Conservation (phyloP, 2,113 vertebrate species). For the Centropus bengalensis region DNA sequence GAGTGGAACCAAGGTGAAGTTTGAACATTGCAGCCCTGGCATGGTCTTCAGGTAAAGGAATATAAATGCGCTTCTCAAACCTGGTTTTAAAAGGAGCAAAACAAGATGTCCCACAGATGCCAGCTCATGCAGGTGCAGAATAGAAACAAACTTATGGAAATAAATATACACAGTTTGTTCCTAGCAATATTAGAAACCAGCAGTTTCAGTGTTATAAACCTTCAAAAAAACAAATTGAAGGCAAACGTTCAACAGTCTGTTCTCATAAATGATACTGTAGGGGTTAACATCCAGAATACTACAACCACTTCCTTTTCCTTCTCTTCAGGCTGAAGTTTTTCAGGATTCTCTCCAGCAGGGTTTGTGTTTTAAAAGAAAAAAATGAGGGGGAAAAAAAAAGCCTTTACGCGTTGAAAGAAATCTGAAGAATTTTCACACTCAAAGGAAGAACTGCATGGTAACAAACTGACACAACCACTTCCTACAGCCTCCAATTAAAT, state of each 20-base stretch:
- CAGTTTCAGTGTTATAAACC: neutral
- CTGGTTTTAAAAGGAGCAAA: conserved; percentile 67
- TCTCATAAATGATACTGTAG: neutral
- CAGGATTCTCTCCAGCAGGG: neutral
- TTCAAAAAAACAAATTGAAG: neutral
- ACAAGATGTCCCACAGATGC: neutral
- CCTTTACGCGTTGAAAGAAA: neutral
- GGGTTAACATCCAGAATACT: neutral
- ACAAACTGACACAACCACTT: neutral
- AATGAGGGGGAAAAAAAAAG: neutral
- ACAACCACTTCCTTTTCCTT: neutral
- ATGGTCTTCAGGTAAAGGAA: conserved; percentile 94
- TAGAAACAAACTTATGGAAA: conserved; percentile 17
- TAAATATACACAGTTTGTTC: neutral
- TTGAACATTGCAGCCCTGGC: conserved; percentile 94
- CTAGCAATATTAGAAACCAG: neutral
- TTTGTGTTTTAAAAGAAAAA: neutral
- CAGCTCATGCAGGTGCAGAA: neutral
- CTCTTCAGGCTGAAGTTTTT: neutral
- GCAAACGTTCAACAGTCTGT: neutral
- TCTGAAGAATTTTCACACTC: neutral
- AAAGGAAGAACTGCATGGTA: neutral
- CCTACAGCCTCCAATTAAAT: neutral
- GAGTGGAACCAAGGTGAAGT: conserved; percentile 90
- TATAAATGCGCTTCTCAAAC: conserved; percentile 98